phyloP scores from a whole-genome alignment of 1,140 invertebrate genomes.

The Scaptomyza pallida region DNA sequence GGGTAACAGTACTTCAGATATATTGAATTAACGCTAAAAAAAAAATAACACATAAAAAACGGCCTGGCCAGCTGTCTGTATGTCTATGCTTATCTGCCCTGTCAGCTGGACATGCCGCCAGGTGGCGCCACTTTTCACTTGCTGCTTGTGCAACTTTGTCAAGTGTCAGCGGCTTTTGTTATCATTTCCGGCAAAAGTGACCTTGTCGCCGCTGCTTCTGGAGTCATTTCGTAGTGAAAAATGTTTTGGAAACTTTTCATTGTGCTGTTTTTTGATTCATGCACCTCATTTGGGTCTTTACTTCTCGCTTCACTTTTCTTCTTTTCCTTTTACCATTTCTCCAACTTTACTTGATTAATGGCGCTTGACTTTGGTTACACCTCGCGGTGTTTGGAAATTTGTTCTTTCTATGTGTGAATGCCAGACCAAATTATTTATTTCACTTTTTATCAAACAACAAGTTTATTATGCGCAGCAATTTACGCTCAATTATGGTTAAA shows the following conservation, averaged over 20 bases:
- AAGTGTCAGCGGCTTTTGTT: slow-evolving; percentile 83
- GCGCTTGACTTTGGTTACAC: slow-evolving; percentile 48
- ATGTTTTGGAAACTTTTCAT: slow-evolving; percentile 72
- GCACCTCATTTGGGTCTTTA: slow-evolving; percentile 65
- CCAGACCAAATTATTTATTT: slow-evolving; percentile 47
- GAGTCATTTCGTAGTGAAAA: slow-evolving; percentile 68
- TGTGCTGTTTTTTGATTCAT: slow-evolving; percentile 69
- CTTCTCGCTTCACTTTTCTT: slow-evolving; percentile 11
- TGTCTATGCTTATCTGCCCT: slow-evolving; percentile 52
- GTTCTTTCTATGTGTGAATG: slow-evolving; percentile 8
- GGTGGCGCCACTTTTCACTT: slow-evolving; percentile 33
- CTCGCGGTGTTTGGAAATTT: slow-evolving; percentile 30
- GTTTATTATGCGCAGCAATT: slow-evolving; percentile 73
- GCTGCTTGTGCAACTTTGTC: slow-evolving; percentile 67
- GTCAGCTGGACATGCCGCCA: slow-evolving; percentile 43
- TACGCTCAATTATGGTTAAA: slow-evolving; percentile 68
- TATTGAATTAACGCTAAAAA: slow-evolving; percentile 45
- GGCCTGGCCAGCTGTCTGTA: slow-evolving; percentile 37
- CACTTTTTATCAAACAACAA: slow-evolving; percentile 65
- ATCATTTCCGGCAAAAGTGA: slow-evolving; percentile 69
- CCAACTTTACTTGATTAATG: slow-evolving; percentile 74
- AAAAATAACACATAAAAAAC: too few relatives aligned
- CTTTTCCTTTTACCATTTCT: slow-evolving; percentile 26
- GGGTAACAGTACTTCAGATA: slow-evolving; percentile 61
- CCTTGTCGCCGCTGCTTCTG: slow-evolving; percentile 47